A percentile compares a stretch with the other conserved stretches of the same genome.
Conservation (phyloP, 2,888 invertebrate species). For the Argynnis bischoffii region DNA sequence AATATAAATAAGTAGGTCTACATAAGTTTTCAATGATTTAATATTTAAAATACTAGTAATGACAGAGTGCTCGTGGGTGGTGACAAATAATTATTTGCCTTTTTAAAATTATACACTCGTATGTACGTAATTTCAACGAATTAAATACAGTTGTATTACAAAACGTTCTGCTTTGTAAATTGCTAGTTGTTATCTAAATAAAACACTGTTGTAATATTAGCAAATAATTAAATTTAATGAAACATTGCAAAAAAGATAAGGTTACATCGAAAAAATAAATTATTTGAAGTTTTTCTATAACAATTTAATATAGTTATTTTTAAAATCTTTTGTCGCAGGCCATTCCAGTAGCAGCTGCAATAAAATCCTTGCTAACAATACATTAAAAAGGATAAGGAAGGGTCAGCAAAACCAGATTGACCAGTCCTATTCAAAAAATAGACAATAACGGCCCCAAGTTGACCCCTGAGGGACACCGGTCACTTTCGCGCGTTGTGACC, state of each 20-base stretch:
- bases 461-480: slow-evolving; percentile 78
- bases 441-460: slow-evolving; percentile 67
- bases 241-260: too few relatives aligned
- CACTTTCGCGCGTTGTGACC: slow-evolving; percentile 60
- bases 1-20: too few relatives aligned
- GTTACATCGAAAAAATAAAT: too few relatives aligned
- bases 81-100: slow-evolving; percentile 54
- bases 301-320: slow-evolving; percentile 13
- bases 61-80: slow-evolving; percentile 44
- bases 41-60: slow-evolving; percentile 42
- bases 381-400: slow-evolving; percentile 72
- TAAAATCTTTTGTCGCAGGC: slow-evolving; percentile 47
- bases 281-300: background rate
- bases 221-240: too few relatives aligned
- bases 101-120: slow-evolving; percentile 42
- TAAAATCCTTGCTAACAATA: slow-evolving; percentile 57
- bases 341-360: slow-evolving; percentile 63
- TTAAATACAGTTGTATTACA: slow-evolving; percentile 15
- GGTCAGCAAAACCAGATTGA: slow-evolving; percentile 79
- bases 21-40: background rate
- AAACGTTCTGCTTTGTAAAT: slow-evolving; percentile 16
- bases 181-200: background rate
- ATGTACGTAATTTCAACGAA: slow-evolving; percentile 26
- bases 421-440: slow-evolving; percentile 72
- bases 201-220: background rate